These are phyloP conservation scores for Pyrgus malvae DNA, from an alignment of 2,888 invertebrate genomes.

Conservation along the genomic window DNA sequence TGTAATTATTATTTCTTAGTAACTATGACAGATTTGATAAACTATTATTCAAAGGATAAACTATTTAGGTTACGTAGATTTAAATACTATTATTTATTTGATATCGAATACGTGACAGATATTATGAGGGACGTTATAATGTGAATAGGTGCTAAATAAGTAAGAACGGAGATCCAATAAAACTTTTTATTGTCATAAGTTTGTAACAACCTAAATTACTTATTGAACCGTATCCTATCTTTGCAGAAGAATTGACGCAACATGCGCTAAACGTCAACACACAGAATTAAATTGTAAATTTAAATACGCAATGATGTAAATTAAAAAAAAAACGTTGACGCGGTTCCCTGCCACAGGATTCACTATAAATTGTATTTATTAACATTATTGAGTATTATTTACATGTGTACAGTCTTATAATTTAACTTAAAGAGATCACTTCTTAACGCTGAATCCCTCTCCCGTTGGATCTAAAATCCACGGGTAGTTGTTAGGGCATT, in stretches of 20 bases:
- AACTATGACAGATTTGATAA: no score
- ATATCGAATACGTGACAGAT: no score
- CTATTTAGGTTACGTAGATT: no score
- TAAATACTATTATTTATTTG: no score
- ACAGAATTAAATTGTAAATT: constrained; percentile 25
- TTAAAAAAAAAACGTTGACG: constrained; percentile 38
- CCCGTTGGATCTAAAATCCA: constrained; percentile 97
- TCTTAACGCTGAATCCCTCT: constrained; percentile 93
- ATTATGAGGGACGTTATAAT: no score
- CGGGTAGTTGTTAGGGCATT: constrained; percentile 97
- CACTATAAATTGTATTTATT: constrained; percentile 52
- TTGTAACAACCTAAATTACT: constrained; percentile 50
- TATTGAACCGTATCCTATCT: constrained; percentile 45
- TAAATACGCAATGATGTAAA: constrained; percentile 24
- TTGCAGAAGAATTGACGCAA: constrained; percentile 41
- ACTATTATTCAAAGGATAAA: no score
- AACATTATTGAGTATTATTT: constrained; percentile 80
- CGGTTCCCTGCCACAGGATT: constrained; percentile 50
- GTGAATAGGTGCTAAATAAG: no score
- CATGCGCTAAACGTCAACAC: constrained; percentile 16
- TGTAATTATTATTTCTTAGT: no score
- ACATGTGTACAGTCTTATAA: constrained; percentile 80
- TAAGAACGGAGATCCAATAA: constrained; percentile 31
- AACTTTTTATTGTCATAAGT: constrained; percentile 46
- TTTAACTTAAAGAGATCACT: constrained; percentile 82